These are phyloP conservation scores for Porites australiensis DNA, from an alignment of 64 coral and sea anemone species.

Conservation along the genomic window DNA sequence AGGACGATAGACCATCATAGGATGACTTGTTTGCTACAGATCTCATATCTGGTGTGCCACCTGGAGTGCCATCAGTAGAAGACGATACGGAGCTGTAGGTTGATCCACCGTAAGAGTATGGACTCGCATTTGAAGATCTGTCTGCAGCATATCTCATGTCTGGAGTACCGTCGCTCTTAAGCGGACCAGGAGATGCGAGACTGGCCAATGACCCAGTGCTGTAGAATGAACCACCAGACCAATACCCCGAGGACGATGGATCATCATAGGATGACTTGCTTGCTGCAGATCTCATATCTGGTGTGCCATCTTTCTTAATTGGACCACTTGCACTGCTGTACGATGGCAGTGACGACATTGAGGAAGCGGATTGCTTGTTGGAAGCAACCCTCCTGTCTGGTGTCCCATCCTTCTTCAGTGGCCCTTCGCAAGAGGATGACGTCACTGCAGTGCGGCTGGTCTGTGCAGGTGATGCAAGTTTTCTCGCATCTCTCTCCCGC, in stretches of 20 bases:
- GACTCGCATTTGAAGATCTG: not conserved
- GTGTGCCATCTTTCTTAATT: slow-evolving; percentile 50
- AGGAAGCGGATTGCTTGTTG: not conserved
- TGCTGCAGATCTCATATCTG: slow-evolving; percentile 18
- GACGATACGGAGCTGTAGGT: not conserved
- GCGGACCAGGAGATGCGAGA: not conserved
- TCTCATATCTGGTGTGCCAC: no score
- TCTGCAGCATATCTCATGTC: slow-evolving; percentile 36
- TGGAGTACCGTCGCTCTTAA: slow-evolving; percentile 48
- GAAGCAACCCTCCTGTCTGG: slow-evolving; percentile 6
- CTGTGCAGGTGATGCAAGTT: not conserved
- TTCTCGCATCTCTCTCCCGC: not conserved
- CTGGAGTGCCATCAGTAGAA: no score
- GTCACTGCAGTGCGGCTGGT: not conserved
- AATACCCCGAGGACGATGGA: no score
- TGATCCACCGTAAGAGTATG: slow-evolving; percentile 4
- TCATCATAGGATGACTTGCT: not conserved
- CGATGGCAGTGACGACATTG: not conserved
- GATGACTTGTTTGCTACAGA: no score
- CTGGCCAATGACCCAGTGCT: no score
- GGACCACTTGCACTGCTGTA: not conserved
- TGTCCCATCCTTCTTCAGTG: not conserved
- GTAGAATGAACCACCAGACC: no score
- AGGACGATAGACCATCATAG: no score
- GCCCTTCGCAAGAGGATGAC: not conserved